Evolutionary conservation across 2,113 vertebrate genomes (phyloP).

Genomic region (Paraplagusia blochii): DNA sequence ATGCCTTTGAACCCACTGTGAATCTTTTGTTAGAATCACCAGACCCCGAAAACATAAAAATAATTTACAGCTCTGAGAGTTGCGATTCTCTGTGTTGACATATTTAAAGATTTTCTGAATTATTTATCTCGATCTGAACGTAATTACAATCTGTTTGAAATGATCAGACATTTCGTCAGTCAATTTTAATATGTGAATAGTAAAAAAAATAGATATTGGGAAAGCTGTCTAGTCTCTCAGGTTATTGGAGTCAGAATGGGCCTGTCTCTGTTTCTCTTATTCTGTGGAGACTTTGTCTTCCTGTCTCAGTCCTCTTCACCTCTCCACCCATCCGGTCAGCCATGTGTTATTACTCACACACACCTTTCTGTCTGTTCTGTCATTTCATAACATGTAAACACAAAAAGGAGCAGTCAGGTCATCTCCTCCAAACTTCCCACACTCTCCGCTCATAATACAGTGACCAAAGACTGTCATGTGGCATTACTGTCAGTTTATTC

Average conservation of each 20-base stretch:
- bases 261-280: not conserved
- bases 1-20: not conserved
- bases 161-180: conserved; percentile 26
- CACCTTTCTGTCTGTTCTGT: conserved; percentile 53
- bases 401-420: conserved; percentile 41
- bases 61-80: conserved; percentile 6
- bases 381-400: conserved; percentile 35
- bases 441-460: conserved; percentile 49
- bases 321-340: conserved; percentile 4
- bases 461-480: conserved; percentile 43
- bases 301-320: conserved; percentile 19
- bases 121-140: conserved; percentile 34
- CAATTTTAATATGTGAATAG: no score
- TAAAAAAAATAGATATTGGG: not conserved
- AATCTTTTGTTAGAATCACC: not conserved
- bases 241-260: not conserved
- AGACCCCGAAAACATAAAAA: no score
- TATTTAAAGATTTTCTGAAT: not conserved
- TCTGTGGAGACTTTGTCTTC: not conserved
- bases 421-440: conserved; percentile 46
- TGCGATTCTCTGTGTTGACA: conserved; percentile 24
- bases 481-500: conserved; percentile 2
- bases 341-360: conserved; percentile 36
- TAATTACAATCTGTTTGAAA: conserved; percentile 35
- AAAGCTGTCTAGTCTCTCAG: conserved; percentile 3